Evolutionary conservation across 2,797 vertebrate genomes (phyloP).

Genomic region (Sphenodon punctatus): DNA sequence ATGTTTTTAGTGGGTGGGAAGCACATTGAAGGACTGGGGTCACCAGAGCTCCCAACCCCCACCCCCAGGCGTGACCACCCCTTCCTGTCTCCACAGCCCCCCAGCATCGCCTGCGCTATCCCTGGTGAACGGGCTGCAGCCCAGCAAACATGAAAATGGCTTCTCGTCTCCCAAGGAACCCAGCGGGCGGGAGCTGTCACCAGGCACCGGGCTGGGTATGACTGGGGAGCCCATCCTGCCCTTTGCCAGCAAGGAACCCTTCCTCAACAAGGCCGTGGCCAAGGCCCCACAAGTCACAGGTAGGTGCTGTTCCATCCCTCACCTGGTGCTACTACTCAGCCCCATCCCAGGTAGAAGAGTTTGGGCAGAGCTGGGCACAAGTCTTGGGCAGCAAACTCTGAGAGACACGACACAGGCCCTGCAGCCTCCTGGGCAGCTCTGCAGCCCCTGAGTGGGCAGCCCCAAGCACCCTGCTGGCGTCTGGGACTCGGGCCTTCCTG

Average conservation of each 20-base stretch:
- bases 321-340: background rate
- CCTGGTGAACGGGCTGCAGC: slow-evolving; percentile 87
- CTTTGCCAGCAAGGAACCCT: slow-evolving; percentile 87
- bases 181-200: background rate
- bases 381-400: background rate
- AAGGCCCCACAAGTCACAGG: slow-evolving; percentile 94
- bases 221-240: slow-evolving; percentile 82
- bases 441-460: no score
- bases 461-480: no score
- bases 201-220: slow-evolving; percentile 46
- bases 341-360: background rate
- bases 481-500: no score
- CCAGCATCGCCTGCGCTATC: slow-evolving; percentile 46
- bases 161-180: slow-evolving; percentile 80
- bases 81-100: slow-evolving; percentile 42
- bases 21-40: no score
- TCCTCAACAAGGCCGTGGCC: slow-evolving; percentile 89
- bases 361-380: no score
- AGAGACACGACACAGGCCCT: no score
- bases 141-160: slow-evolving; percentile 87
- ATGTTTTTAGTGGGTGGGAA: no score
- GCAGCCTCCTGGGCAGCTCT: no score
- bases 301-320: slow-evolving; percentile 21
- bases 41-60: background rate
- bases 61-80: background rate